phyloP scores from a whole-genome alignment of 2,113 vertebrate species.

The Hippocampus zosterae region DNA sequence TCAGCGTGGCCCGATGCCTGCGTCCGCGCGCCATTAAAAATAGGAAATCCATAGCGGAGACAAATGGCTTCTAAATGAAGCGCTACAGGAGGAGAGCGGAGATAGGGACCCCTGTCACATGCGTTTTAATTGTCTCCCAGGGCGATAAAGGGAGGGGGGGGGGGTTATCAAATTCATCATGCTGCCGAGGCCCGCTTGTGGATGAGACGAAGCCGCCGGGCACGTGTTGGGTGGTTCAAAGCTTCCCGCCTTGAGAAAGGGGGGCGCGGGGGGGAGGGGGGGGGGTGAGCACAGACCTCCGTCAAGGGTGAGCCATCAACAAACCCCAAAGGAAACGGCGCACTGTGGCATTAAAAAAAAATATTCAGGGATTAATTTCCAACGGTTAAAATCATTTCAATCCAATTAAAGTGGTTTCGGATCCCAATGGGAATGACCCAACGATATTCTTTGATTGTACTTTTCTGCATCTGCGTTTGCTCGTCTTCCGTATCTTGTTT shows the following conservation, averaged over 20 bases:
- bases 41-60: conserved; percentile 76
- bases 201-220: conserved; percentile 18
- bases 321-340: too few species aligned
- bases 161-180: conserved; percentile 71
- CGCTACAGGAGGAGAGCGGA: conserved; percentile 71
- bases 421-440: too few species aligned
- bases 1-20: conserved; percentile 64
- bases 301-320: not conserved
- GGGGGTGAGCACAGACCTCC: not conserved
- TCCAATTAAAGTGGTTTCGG: too few species aligned
- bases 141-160: conserved; percentile 52
- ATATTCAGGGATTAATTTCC: too few species aligned
- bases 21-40: conserved; percentile 73
- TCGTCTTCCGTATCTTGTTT: not conserved
- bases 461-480: not conserved
- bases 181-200: conserved; percentile 40
- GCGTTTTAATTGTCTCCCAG: conserved; percentile 72
- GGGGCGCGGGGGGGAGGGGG: conserved; percentile 38
- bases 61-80: conserved; percentile 77
- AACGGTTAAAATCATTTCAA: too few species aligned
- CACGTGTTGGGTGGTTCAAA: conserved; percentile 49
- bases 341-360: too few species aligned
- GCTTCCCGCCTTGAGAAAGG: conserved; percentile 24
- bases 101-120: conserved; percentile 73
- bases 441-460: too few species aligned